Conservation (phyloP, 2,888 invertebrate genomes). For the Shargacucullia verbasci region DNA sequence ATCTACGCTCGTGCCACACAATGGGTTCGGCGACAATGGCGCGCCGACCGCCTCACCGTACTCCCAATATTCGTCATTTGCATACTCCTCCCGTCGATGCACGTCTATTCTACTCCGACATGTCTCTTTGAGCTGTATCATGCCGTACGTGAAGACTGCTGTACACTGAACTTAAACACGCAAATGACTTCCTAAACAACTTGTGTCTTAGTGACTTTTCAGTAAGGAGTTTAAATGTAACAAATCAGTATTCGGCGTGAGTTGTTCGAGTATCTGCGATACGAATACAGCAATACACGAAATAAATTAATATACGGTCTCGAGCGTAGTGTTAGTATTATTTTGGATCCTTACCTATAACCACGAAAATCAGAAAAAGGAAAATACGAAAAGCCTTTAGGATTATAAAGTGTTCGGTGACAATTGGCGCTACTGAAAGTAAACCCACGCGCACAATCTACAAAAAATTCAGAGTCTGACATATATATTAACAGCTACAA, state of each 20-base stretch:
- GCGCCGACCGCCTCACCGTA: slow-evolving; percentile 69
- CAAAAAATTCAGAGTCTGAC: no score
- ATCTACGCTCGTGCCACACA: slow-evolving; percentile 59
- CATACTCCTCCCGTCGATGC: slow-evolving; percentile 75
- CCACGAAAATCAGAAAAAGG: no score
- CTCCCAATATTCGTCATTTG: slow-evolving; percentile 84
- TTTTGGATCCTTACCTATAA: no score
- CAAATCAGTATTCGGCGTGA: slow-evolving; percentile 34
- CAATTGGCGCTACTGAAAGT: no score
- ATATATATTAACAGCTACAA: no score
- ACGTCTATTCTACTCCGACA: slow-evolving; percentile 64
- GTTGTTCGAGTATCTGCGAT: slow-evolving; percentile 29
- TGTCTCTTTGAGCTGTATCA: slow-evolving; percentile 66
- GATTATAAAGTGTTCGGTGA: no score
- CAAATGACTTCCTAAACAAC: slow-evolving; percentile 29
- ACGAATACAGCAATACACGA: slow-evolving; percentile 21
- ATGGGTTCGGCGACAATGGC: slow-evolving; percentile 74
- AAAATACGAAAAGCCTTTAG: no score
- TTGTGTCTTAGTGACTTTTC: slow-evolving; percentile 25
- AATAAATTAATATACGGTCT: slow-evolving; percentile 26
- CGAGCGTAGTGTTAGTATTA: background rate
- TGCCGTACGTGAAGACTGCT: slow-evolving; percentile 40
- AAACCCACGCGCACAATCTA: no score
- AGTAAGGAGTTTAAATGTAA: slow-evolving; percentile 21
- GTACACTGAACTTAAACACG: slow-evolving; percentile 31